A percentile compares a stretch with the other conserved stretches of the same genome.
These are phyloP conservation scores for Leptopterna dolabrata DNA, from an alignment of 2,888 invertebrate species.

Conservation along the genomic window DNA sequence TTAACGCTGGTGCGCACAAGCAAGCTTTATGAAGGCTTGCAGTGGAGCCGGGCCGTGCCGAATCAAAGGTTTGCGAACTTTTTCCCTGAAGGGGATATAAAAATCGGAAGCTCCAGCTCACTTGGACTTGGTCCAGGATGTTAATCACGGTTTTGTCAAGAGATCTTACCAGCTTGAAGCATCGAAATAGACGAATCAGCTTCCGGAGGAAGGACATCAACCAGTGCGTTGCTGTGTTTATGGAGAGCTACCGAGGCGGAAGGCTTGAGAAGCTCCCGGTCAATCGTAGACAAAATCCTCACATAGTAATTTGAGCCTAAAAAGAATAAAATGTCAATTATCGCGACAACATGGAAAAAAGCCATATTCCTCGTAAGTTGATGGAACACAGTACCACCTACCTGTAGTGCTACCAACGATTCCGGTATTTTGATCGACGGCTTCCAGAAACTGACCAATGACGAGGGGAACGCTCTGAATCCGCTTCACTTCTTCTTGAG, in stretches of 20 bases:
- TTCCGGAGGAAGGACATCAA: conserved; percentile 98
- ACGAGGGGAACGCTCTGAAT: conserved; percentile 99
- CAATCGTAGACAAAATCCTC: conserved; percentile 96
- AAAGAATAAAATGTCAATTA: not conserved
- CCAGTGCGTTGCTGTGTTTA: conserved; percentile 99
- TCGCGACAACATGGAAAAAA: not conserved
- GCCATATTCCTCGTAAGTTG: not conserved
- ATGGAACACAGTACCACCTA: conserved; percentile 22
- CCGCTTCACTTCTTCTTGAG: conserved; percentile 97
- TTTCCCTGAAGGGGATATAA: no score
- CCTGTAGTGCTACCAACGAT: conserved; percentile 97
- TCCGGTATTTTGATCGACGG: conserved; percentile 98
- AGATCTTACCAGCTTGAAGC: conserved; percentile 83
- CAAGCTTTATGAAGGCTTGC: no score
- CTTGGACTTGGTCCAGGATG: no score
- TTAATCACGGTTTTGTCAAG: no score
- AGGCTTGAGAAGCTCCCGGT: conserved; percentile 95
- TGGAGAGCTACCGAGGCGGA: conserved; percentile 98
- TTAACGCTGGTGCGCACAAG: no score
- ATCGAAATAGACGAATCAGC: conserved; percentile 99
- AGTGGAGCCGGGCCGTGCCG: no score
- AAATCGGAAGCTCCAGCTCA: no score
- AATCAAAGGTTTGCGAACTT: no score
- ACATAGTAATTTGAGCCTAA: conserved; percentile 98
- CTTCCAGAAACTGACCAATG: conserved; percentile 98